Percentiles rank a stretch among this genome's conserved stretches.
Conservation (phyloP, 30 jellyfish, hydroid and myxozoan species). For the Mastigias papua region DNA sequence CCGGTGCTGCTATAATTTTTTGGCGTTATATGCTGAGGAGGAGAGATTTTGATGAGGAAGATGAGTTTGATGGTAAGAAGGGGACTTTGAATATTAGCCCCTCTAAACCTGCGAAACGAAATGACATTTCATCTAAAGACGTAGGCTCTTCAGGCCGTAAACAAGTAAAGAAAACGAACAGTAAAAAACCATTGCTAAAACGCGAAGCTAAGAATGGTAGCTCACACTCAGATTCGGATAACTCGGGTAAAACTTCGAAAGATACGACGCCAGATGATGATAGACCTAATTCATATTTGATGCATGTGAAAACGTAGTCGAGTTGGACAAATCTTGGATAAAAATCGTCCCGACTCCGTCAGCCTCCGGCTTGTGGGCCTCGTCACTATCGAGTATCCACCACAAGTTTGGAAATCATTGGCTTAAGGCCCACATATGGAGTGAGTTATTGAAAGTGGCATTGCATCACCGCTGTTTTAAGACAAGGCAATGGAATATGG, state of each 20-base stretch:
- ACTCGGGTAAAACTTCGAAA: slow-evolving; percentile 31
- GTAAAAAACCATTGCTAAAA: slow-evolving; percentile 54
- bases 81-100: slow-evolving; percentile 55
- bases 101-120: background rate
- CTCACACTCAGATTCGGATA: background rate
- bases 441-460: too few relatives aligned
- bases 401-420: too few relatives aligned
- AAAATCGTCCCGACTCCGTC: background rate
- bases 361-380: background rate
- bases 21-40: slow-evolving; percentile 2
- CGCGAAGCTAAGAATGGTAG: slow-evolving; percentile 44
- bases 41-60: slow-evolving; percentile 24
- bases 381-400: background rate
- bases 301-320: slow-evolving; percentile 51
- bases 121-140: background rate
- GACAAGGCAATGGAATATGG: too few relatives aligned
- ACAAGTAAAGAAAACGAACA: slow-evolving; percentile 23
- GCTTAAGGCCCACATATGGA: too few relatives aligned
- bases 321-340: background rate
- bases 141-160: background rate
- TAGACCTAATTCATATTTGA: slow-evolving; percentile 11
- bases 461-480: too few relatives aligned
- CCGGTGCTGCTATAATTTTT: background rate
- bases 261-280: slow-evolving; percentile 44
- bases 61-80: slow-evolving; percentile 58